Evolutionary conservation across 2,797 vertebrate species (phyloP).

Genomic region (Spinus pinus): DNA sequence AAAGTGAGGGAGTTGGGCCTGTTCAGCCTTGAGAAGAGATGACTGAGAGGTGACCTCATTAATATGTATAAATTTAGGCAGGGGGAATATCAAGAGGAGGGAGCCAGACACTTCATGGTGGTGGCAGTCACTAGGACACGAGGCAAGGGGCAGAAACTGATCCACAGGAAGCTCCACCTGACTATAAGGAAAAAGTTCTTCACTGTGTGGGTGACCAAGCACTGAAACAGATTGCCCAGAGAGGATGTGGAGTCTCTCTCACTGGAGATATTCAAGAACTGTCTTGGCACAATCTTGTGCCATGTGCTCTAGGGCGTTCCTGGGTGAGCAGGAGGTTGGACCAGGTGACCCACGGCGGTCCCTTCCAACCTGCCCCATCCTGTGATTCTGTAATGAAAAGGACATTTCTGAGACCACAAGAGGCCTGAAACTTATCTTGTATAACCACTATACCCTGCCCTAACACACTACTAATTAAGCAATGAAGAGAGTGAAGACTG

Average conservation of each 20-base stretch:
- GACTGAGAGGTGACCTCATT: neutral
- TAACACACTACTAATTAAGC: neutral
- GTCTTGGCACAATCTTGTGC: neutral
- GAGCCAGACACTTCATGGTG: neutral
- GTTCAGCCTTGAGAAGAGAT: neutral
- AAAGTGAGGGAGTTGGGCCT: neutral
- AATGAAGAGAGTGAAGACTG: neutral
- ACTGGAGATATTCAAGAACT: neutral
- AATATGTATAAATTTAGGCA: no score
- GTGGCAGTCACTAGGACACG: neutral
- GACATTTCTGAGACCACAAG: neutral
- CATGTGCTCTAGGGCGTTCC: rapidly evolving
- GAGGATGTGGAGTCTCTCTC: neutral
- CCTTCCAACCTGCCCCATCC: neutral
- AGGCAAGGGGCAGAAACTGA: neutral
- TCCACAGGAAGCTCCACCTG: neutral
- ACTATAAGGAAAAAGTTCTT: neutral
- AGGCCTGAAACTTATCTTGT: neutral
- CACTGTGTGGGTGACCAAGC: neutral
- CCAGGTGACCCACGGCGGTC: rapidly evolving
- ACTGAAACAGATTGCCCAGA: neutral
- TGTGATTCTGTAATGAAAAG: neutral
- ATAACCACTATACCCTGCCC: neutral
- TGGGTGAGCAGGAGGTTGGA: neutral
- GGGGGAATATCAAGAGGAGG: rapidly evolving